Percentiles rank a stretch among this genome's conserved stretches.
Evolutionary conservation across 2,888 invertebrate genomes (phyloP).

Genomic region (Stenoptilia bipunctidactyla): DNA sequence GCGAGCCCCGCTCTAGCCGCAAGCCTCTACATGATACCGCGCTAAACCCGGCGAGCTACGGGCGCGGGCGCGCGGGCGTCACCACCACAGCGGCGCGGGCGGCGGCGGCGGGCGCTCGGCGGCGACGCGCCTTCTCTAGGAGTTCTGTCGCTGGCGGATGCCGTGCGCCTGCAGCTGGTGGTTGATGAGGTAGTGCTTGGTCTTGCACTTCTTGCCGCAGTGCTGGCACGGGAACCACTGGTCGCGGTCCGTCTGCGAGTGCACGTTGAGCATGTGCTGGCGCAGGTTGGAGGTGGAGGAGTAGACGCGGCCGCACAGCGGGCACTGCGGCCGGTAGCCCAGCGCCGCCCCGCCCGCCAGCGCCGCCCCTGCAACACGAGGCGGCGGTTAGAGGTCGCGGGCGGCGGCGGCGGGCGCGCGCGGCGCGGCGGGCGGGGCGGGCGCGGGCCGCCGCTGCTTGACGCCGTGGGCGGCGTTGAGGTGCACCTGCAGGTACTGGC

Average conservation of each 20-base stretch:
- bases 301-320: constrained; percentile 79
- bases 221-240: constrained; percentile 80
- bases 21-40: not conserved
- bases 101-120: constrained; percentile 30
- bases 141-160: constrained; percentile 76
- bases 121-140: constrained; percentile 57
- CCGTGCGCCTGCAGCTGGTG: constrained; percentile 82
- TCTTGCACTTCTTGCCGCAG: constrained; percentile 82
- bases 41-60: constrained; percentile 9
- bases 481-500: constrained; percentile 79
- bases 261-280: constrained; percentile 83
- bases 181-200: constrained; percentile 82
- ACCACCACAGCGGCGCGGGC: constrained; percentile 27
- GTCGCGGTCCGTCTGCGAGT: constrained; percentile 77
- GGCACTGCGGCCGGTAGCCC: constrained; percentile 75
- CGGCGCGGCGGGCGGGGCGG: constrained; percentile 38
- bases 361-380: constrained; percentile 77
- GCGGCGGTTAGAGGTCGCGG: constrained; percentile 64
- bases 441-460: constrained; percentile 68
- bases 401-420: constrained; percentile 35
- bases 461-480: constrained; percentile 77
- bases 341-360: constrained; percentile 65
- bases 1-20: constrained; percentile 12
- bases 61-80: constrained; percentile 13
- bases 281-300: constrained; percentile 81